Base-by-base conservation (phyloP, 92 coral and sea anemone genomes). In the Siderastrea siderea region DNA sequence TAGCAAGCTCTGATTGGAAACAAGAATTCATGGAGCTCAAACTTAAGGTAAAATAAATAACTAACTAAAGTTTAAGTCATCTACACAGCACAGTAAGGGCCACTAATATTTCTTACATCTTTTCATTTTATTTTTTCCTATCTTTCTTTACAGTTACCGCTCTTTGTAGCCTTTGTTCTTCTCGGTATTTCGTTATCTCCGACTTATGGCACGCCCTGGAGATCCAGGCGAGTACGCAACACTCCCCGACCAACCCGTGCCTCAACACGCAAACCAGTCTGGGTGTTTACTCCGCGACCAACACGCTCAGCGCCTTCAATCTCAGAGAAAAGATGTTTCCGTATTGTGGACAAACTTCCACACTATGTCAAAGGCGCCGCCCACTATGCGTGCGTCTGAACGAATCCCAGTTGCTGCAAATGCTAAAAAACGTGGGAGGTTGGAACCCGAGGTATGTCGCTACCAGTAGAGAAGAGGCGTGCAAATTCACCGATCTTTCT, bases 401-500 rank as follows among this genome's bases (percentile, higher is more conserved):
- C 61, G 77, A 81, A n/a, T 65, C 67, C 76, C 76, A 81, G 85
- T 54, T 81, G 66, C 5, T 68, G 14, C 48, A 65, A 2, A 68
- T 43, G 66, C 66, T 90, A 2, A 75, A 81, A 38, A 13, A 50
- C 3, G 44, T 48, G 47, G 91, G 91, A 1, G 88, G 90, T 14
- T 75, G 47, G 16, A 90, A 90, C 83, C 84, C 83, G 8, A 85
- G 90, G 17, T 90, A 86, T 12, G 57, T 86, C 65, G 93, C 90
- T 3, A 55, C 61, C 46, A 74, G 79, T 50, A 49, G 77, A 53
- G 5, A 13, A 12, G 78, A 81, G 9, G 90, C 90, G 3, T 68
- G 82, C 45, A 46, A 71, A n/a, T 86, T 90, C 9, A 81, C 70
- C 52, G 87, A 90, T 64, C 72, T 90, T 64, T 13, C 71, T 7